These are phyloP conservation scores for Myotis pilosus DNA, from an alignment of 2,797 vertebrate species.

Conservation along the genomic window DNA sequence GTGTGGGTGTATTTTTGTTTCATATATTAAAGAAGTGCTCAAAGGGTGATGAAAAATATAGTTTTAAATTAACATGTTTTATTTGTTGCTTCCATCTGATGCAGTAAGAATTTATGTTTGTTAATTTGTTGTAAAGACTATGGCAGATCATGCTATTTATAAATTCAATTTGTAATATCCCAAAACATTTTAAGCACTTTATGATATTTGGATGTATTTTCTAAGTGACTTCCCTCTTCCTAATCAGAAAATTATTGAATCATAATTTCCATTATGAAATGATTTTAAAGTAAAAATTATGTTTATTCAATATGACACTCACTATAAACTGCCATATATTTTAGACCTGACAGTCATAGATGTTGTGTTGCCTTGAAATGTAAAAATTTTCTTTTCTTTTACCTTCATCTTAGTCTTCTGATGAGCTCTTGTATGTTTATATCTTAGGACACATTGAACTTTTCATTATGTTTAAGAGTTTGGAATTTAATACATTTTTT, in stretches of 20 bases:
- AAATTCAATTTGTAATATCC: not conserved
- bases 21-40: not conserved
- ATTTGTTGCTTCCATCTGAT: not conserved
- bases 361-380: not conserved
- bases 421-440: not conserved
- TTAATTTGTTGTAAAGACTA: not conserved
- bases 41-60: not conserved
- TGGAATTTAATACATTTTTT: not conserved
- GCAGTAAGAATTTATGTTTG: not conserved
- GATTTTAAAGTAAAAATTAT: not conserved
- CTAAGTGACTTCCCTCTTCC: not conserved
- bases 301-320: not conserved
- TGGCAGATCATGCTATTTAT: not conserved
- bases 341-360: not conserved
- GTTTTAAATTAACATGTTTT: not conserved
- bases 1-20: not conserved
- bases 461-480: not conserved
- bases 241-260: not conserved
- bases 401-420: not conserved
- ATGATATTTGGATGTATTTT: not conserved
- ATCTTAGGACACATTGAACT: not conserved
- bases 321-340: not conserved
- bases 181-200: not conserved
- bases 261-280: not conserved
- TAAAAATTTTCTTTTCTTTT: slow-evolving; percentile 3